Conservation (phyloP, 1,140 invertebrate species). For the Bombus picipes region DNA sequence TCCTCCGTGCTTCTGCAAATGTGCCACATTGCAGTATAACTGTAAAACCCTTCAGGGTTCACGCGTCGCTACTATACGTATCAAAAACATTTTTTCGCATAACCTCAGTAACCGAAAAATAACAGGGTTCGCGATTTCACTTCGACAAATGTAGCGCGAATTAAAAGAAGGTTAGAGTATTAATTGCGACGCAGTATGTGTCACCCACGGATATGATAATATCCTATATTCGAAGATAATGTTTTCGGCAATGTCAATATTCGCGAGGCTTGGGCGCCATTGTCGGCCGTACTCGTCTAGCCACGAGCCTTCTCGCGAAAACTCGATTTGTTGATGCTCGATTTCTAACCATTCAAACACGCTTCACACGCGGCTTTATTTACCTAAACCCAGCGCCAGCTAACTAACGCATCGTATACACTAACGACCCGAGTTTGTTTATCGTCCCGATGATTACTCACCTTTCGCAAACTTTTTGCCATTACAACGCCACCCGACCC, state of each 20-base stretch:
- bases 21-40: slow-evolving; percentile 83
- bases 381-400: slow-evolving; percentile 45
- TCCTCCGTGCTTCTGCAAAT: slow-evolving; percentile 82
- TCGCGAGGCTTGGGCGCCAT: slow-evolving; percentile 78
- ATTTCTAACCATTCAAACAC: slow-evolving; percentile 65
- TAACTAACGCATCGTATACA: slow-evolving; percentile 48
- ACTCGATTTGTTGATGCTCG: slow-evolving; percentile 69
- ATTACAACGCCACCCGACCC: slow-evolving; percentile 84
- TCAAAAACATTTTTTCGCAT: slow-evolving; percentile 82
- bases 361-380: slow-evolving; percentile 57
- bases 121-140: slow-evolving; percentile 43
- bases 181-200: slow-evolving; percentile 75
- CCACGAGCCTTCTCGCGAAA: slow-evolving; percentile 70
- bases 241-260: slow-evolving; percentile 79
- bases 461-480: slow-evolving; percentile 83
- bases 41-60: slow-evolving; percentile 84
- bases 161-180: slow-evolving; percentile 69
- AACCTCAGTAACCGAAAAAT: slow-evolving; percentile 71
- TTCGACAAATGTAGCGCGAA: slow-evolving; percentile 50
- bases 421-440: slow-evolving; percentile 63
- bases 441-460: slow-evolving; percentile 78
- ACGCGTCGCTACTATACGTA: slow-evolving; percentile 79
- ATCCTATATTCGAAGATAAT: slow-evolving; percentile 71
- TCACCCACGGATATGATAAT: slow-evolving; percentile 71
- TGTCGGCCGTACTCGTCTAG: slow-evolving; percentile 73